phyloP scores from a whole-genome alignment of 2,888 invertebrate species.

The Drosophila monieri region DNA sequence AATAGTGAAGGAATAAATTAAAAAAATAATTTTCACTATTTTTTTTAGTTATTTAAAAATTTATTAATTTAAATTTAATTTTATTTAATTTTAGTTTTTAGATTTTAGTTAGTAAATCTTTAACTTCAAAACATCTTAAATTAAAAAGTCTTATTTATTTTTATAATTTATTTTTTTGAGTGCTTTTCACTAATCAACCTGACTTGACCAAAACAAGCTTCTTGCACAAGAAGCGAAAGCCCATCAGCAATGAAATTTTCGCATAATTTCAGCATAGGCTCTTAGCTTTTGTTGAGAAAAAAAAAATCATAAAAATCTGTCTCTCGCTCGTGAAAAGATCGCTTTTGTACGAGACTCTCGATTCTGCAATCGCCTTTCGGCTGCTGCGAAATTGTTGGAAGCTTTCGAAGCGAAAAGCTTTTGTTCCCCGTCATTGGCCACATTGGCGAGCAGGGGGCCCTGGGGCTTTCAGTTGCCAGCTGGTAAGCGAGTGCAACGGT shows the following conservation, averaged over 20 bases:
- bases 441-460: slow-evolving; percentile 11
- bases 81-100: too few relatives aligned
- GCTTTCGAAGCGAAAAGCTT: slow-evolving; percentile 32
- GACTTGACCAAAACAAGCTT: slow-evolving; percentile 37
- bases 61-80: too few relatives aligned
- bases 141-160: too few relatives aligned
- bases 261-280: slow-evolving; percentile 52
- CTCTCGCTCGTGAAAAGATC: slow-evolving; percentile 6
- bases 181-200: slow-evolving; percentile 26
- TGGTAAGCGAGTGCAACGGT: slow-evolving; percentile 28
- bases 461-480: slow-evolving; percentile 32
- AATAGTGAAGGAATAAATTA: too few relatives aligned
- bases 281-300: slow-evolving; percentile 3
- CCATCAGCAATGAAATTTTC: slow-evolving; percentile 57
- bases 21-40: too few relatives aligned
- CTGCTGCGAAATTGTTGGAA: slow-evolving; percentile 42
- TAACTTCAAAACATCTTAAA: too few relatives aligned
- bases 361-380: slow-evolving; percentile 34
- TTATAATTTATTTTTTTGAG: neutral
- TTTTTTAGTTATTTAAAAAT: neutral
- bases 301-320: slow-evolving; percentile 9
- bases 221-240: slow-evolving; percentile 60
- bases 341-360: slow-evolving; percentile 17
- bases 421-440: slow-evolving; percentile 16
- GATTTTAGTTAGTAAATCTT: too few relatives aligned